Percentiles rank a stretch among this genome's conserved stretches.
These are phyloP conservation scores for Burhinus bistriatus DNA, from an alignment of 2,113 vertebrate genomes.

Conservation along the genomic window DNA sequence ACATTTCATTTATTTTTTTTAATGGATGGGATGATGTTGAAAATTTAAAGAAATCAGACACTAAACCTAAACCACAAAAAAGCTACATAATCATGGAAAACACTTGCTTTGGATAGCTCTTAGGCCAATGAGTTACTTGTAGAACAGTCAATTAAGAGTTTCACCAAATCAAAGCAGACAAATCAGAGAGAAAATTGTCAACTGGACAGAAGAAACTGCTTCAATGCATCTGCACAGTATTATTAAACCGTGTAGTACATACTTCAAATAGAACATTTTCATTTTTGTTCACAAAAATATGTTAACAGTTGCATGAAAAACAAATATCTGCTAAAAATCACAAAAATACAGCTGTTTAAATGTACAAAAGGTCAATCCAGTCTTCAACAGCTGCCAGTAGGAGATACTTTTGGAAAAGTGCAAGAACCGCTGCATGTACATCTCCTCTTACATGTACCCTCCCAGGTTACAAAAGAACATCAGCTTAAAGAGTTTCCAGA, in stretches of 20 bases:
- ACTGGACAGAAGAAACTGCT: not conserved
- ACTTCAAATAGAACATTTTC: not conserved
- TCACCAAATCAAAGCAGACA: not conserved
- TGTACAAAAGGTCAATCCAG: not conserved
- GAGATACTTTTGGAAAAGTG: not conserved
- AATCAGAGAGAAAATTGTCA: not conserved
- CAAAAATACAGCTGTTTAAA: constrained; percentile 14
- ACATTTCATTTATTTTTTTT: not conserved
- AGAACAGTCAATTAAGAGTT: not conserved
- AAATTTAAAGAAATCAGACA: not conserved
- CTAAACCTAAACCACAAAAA: not conserved
- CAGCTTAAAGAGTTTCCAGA: not conserved
- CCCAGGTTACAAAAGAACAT: not conserved
- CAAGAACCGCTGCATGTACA: not conserved
- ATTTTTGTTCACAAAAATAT: not conserved
- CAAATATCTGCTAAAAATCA: not conserved
- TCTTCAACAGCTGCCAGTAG: not conserved
- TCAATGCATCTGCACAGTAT: not conserved
- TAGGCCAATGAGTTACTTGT: not conserved
- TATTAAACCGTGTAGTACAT: not conserved
- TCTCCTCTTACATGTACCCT: not conserved
- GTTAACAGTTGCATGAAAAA: not conserved
- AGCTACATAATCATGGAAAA: not conserved
- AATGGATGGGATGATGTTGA: not conserved
- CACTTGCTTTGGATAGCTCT: not conserved